Evolutionary conservation across 2,113 vertebrate species (phyloP).

Genomic region (Lepus americanus): DNA sequence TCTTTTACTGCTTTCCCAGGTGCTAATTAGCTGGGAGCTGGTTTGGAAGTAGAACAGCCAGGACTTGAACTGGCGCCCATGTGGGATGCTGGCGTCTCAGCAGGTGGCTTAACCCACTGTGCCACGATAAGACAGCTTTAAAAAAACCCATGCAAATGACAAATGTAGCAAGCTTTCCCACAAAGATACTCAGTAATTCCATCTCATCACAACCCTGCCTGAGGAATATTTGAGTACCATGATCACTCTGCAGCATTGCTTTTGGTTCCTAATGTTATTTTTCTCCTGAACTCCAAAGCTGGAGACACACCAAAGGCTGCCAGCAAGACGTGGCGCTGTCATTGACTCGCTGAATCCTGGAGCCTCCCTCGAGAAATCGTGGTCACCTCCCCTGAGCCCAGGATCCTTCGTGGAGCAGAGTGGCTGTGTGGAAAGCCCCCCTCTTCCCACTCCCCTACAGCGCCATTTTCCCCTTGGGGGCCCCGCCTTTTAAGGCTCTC

Average conservation of each 20-base stretch:
- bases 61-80: no score
- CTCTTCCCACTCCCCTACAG: background rate
- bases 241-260: background rate
- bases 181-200: background rate
- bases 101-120: no score
- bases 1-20: no score
- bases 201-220: background rate
- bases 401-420: background rate
- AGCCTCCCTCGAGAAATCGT: background rate
- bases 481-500: background rate
- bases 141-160: background rate
- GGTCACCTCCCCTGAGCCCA: background rate
- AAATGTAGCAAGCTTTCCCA: background rate
- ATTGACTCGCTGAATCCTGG: background rate
- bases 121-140: no score
- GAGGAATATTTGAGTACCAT: background rate
- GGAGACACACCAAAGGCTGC: background rate
- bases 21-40: no score
- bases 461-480: background rate
- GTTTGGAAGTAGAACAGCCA: no score
- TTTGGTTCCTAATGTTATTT: slow-evolving; percentile 13
- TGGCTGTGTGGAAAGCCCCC: background rate
- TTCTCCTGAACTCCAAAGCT: background rate
- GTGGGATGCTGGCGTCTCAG: no score
- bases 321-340: background rate